A percentile compares a stretch with the other conserved stretches of the same genome.
Conservation (phyloP, 1,140 invertebrate genomes). For the Paracyclopina nana region DNA sequence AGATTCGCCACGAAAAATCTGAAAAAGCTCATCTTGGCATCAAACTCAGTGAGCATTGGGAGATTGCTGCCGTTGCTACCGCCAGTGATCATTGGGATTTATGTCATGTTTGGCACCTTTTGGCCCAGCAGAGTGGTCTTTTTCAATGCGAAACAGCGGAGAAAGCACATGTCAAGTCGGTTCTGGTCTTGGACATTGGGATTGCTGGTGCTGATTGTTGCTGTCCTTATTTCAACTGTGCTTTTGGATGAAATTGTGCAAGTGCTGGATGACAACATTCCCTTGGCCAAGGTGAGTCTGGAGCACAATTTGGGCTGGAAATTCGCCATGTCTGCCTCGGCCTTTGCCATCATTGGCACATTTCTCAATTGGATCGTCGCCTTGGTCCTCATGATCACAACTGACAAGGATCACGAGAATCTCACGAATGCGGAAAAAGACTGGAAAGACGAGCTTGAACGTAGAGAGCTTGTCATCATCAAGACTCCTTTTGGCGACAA, state of each 20-base stretch:
- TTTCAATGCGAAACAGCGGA: constrained; percentile 10
- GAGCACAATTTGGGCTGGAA: constrained; percentile 12
- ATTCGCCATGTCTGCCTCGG: not conserved
- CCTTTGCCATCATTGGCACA: not conserved
- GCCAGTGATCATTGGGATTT: constrained; percentile 13
- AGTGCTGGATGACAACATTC: constrained; percentile 5
- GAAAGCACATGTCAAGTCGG: not conserved
- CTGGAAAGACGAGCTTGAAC: constrained; percentile 13
- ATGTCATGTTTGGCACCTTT: constrained; percentile 12
- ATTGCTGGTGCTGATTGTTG: not conserved
- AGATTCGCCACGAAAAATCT: not conserved
- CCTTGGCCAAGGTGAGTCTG: not conserved
- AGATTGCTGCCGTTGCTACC: constrained; percentile 15
- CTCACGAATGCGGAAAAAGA: constrained; percentile 12
- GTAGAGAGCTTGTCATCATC: not conserved
- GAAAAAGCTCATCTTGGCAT: constrained; percentile 3
- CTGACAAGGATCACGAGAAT: constrained; percentile 15
- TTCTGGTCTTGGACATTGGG: not conserved
- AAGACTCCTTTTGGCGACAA: constrained; percentile 2
- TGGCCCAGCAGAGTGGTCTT: constrained; percentile 15
- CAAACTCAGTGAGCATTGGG: not conserved
- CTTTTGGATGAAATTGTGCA: constrained; percentile 8
- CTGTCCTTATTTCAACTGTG: not conserved
- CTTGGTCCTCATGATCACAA: constrained; percentile 1
- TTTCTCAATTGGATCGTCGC: not conserved